A percentile compares a stretch with the other conserved stretches of the same genome.
These are phyloP conservation scores for Rhadina sibilatrix DNA, from an alignment of 2,113 vertebrate genomes.

Conservation along the genomic window DNA sequence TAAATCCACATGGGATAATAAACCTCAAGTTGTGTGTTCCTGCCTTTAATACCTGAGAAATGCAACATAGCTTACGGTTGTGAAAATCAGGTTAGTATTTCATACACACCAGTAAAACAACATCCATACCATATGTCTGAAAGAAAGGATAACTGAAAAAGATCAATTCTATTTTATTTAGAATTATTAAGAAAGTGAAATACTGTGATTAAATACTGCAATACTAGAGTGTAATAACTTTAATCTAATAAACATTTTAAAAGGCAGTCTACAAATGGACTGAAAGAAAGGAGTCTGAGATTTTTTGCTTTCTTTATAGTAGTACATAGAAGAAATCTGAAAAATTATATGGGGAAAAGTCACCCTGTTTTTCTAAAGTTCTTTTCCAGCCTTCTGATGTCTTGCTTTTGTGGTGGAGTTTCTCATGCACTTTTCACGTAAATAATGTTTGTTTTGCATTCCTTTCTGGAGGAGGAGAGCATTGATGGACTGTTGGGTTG, in stretches of 20 bases:
- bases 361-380: too few species aligned
- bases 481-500: too few species aligned
- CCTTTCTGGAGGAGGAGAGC: too few species aligned
- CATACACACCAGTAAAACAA: neutral
- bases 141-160: neutral
- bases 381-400: too few species aligned
- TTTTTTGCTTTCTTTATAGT: neutral
- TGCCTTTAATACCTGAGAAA: neutral
- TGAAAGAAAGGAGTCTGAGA: neutral
- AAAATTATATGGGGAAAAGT: rapidly evolving
- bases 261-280: neutral
- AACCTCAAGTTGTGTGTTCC: neutral
- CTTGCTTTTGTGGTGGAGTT: too few species aligned
- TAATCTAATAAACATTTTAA: neutral
- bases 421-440: too few species aligned
- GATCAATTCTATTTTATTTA: neutral
- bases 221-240: neutral
- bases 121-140: neutral
- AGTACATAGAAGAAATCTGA: neutral
- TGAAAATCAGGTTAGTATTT: neutral
- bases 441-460: too few species aligned
- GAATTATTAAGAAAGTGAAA: neutral
- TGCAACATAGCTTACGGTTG: rapidly evolving
- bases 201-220: neutral
- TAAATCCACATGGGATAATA: neutral